Evolutionary conservation across 2,113 vertebrate genomes (phyloP).

Genomic region (Bos javanicus): DNA sequence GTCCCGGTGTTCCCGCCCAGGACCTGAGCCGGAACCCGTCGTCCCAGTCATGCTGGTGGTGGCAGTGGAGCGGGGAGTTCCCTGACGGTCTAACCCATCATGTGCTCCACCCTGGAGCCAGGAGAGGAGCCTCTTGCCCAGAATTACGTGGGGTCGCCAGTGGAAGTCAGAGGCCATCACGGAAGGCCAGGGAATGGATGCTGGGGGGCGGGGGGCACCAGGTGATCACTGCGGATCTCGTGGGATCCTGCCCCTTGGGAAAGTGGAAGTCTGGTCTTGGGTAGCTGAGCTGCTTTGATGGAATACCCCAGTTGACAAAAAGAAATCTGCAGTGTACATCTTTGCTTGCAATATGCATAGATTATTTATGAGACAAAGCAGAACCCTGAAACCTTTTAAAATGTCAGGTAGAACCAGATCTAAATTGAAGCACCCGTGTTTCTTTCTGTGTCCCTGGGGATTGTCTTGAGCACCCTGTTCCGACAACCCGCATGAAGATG

Average conservation of each 20-base stretch:
- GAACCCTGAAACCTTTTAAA: not conserved
- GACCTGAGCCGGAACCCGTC: not conserved
- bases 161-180: not conserved
- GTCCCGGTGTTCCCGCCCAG: not conserved
- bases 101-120: not conserved
- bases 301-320: fast-evolving
- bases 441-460: fast-evolving
- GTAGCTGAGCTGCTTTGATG: not conserved
- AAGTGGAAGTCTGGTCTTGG: not conserved
- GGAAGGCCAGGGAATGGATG: not conserved
- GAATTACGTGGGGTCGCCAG: not conserved
- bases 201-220: not conserved
- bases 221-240: fast-evolving
- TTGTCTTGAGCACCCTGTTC: fast-evolving
- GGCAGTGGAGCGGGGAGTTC: not conserved
- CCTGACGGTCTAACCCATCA: not conserved
- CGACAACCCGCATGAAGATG: fast-evolving
- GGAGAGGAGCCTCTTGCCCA: not conserved
- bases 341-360: not conserved
- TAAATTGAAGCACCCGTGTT: fast-evolving
- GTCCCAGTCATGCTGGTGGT: not conserved
- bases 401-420: not conserved
- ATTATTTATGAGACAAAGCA: not conserved
- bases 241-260: not conserved
- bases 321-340: not conserved